Evolutionary conservation across 2,797 vertebrate species (phyloP).

Genomic region (Taeniopygia guttata): DNA sequence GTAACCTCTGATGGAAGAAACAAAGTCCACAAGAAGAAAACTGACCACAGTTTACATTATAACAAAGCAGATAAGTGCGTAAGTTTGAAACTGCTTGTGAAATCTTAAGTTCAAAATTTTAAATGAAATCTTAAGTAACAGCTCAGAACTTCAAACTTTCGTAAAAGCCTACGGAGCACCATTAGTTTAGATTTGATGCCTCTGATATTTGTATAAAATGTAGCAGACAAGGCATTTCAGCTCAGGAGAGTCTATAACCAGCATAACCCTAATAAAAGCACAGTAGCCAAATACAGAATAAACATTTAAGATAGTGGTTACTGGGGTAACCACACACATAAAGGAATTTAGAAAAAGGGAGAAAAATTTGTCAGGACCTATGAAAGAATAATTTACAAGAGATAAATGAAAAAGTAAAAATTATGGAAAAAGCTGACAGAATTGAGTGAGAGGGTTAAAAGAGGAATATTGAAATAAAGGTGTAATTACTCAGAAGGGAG

Average conservation of each 20-base stretch:
- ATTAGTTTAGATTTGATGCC: background rate
- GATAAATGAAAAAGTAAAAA: background rate
- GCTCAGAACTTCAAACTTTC: background rate
- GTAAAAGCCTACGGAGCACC: background rate
- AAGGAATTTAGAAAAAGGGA: background rate
- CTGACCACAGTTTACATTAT: background rate
- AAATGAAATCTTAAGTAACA: background rate
- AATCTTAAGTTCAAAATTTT: background rate
- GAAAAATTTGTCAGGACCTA: background rate
- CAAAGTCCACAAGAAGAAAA: background rate
- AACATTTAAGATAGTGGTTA: background rate
- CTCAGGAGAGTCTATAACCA: background rate
- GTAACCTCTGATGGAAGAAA: conserved; percentile 77
- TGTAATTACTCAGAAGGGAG: background rate
- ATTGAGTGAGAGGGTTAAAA: background rate
- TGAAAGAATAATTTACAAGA: background rate
- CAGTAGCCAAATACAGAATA: background rate
- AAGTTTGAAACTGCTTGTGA: background rate
- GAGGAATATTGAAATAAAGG: background rate
- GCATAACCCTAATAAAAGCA: background rate
- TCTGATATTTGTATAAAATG: background rate
- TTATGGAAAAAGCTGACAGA: background rate
- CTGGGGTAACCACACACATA: background rate
- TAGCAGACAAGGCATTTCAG: background rate
- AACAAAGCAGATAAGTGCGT: background rate